Evolutionary conservation across 2,113 vertebrate species (phyloP).

Genomic region (Philantomba maxwellii): DNA sequence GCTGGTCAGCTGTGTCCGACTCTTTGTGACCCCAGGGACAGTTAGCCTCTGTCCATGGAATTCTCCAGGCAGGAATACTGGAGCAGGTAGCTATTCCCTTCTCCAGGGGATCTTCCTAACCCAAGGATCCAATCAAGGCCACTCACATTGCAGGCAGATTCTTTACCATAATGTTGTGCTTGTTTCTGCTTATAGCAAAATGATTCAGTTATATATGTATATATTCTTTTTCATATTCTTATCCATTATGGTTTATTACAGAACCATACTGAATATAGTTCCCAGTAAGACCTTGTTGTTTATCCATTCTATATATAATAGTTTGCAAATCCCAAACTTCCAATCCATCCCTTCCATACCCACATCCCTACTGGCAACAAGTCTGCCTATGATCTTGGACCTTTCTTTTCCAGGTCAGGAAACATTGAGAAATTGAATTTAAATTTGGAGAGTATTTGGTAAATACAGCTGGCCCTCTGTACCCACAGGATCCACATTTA

Average conservation of each 20-base stretch:
- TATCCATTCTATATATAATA: neutral
- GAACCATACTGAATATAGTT: neutral
- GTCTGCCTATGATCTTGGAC: neutral
- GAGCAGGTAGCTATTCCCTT: neutral
- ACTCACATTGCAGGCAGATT: neutral
- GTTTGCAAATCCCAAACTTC: neutral
- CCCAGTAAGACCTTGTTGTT: neutral
- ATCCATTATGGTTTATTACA: neutral
- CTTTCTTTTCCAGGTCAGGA: conserved; percentile 22
- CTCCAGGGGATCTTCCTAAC: neutral
- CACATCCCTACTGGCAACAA: neutral
- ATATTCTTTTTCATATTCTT: neutral
- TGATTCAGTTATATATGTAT: neutral
- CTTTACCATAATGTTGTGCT: neutral
- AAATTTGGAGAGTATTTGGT: conserved; percentile 35
- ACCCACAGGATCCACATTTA: neutral
- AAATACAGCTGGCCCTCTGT: conserved; percentile 24
- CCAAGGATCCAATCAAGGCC: neutral
- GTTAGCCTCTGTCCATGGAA: neutral
- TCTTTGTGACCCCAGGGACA: neutral
- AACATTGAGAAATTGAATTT: conserved; percentile 39
- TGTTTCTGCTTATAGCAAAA: neutral
- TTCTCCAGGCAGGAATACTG: neutral
- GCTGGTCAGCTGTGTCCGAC: neutral
- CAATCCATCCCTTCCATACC: neutral